Percentiles rank a stretch among this genome's conserved stretches.
Evolutionary conservation across 2,888 invertebrate genomes (phyloP).

Genomic region (Synanthedon formicaeformis): DNA sequence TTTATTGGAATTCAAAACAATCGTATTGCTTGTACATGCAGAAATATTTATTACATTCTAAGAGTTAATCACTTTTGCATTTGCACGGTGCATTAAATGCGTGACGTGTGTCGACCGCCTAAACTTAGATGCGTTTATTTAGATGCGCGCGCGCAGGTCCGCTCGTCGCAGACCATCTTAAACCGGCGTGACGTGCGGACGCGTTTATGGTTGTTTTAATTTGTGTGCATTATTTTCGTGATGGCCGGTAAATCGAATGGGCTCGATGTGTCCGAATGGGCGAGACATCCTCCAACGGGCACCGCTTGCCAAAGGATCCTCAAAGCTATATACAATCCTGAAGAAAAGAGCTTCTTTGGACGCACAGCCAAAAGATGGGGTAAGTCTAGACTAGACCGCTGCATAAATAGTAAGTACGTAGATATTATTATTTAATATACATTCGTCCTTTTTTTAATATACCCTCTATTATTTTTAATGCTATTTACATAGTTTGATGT

Average conservation of each 20-base stretch:
- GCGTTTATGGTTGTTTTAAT: constrained; percentile 5
- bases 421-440: too few species aligned
- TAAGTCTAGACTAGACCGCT: constrained; percentile 20
- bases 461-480: too few species aligned
- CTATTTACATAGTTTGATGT: too few species aligned
- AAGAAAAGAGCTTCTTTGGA: constrained; percentile 51
- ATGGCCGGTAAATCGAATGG: constrained; percentile 45
- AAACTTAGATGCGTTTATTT: too few species aligned
- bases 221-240: constrained; percentile 3
- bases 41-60: too few species aligned
- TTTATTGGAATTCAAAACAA: too few species aligned
- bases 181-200: constrained; percentile 17
- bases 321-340: constrained; percentile 43
- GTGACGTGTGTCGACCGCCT: too few species aligned
- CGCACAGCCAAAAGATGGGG: constrained; percentile 59
- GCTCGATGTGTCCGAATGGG: constrained; percentile 42
- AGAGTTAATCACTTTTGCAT: too few species aligned
- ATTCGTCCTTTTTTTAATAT: too few species aligned
- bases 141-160: constrained; percentile 28
- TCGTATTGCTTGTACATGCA: too few species aligned
- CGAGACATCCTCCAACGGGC: constrained; percentile 35
- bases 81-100: too few species aligned
- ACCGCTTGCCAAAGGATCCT: constrained; percentile 29
- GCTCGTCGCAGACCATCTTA: constrained; percentile 10
- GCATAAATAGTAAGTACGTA: too few species aligned